Conservation (phyloP, 2,797 vertebrate genomes). For the Kryptopterus vitreolus region DNA sequence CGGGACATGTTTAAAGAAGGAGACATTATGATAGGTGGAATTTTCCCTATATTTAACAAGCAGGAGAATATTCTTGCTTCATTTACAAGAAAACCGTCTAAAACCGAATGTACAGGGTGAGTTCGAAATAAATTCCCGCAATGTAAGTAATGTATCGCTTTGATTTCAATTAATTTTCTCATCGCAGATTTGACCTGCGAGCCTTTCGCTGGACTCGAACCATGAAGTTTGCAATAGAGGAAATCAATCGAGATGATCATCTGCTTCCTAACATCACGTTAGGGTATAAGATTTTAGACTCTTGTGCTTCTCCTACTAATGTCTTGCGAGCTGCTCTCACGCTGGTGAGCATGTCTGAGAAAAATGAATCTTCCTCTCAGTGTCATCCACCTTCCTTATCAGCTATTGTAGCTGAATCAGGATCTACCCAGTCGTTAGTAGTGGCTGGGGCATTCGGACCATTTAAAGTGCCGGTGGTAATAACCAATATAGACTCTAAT, state of each 20-base stretch:
- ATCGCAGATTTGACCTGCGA: constrained; percentile 70
- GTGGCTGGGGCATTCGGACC: constrained; percentile 72
- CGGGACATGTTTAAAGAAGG: constrained; percentile 66
- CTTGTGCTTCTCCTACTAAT: constrained; percentile 74
- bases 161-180: background rate
- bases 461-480: constrained; percentile 75
- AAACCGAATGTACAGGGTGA: constrained; percentile 67
- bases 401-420: constrained; percentile 74
- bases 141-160: background rate
- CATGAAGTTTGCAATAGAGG: constrained; percentile 77
- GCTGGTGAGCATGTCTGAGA: constrained; percentile 59
- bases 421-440: constrained; percentile 75
- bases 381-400: constrained; percentile 67
- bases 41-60: constrained; percentile 76
- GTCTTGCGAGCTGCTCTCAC: constrained; percentile 69
- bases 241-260: constrained; percentile 70
- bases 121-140: constrained; percentile 10
- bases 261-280: constrained; percentile 74
- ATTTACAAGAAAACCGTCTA: constrained; percentile 61
- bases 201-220: constrained; percentile 75
- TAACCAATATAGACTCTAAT: background rate
- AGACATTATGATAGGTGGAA: constrained; percentile 75
- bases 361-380: constrained; percentile 29
- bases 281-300: constrained; percentile 75
- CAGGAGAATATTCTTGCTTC: constrained; percentile 58